Evolutionary conservation across 2,888 invertebrate species (phyloP), one percentile per base, ranked within the genome.

Genomic region (Spicauda simplicius): DNA sequence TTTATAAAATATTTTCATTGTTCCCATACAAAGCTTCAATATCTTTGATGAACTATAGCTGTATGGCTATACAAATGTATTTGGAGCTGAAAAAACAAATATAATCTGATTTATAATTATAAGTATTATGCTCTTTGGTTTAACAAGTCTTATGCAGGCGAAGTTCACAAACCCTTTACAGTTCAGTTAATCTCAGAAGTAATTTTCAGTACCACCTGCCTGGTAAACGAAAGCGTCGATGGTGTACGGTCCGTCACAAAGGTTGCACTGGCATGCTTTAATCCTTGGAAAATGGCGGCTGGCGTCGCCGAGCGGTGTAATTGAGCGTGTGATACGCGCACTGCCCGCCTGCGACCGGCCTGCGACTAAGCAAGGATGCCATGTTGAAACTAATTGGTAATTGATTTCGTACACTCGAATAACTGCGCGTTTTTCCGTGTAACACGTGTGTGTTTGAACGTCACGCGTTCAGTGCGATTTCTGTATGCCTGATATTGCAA

Each of bases 271-370:
- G 62, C 62, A 45, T 65, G 62, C 64, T 67, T 58, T 60, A 66
- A 59, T 65, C 68, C 61, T 70, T 59, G 64, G 57, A 64, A 77
- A 78, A 61, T 61, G 68, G 67, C 33, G 64, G 71, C 56, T 66
- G 64, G 67, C 68, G 67, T 71, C 60, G 68, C 66, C 50, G 67
- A 64, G 72, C 69, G 41, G 58, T 84, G 88, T 87, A 91, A 90
- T 89, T 89, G 89, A 87, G 85, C 88, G 88, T 88, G 80, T 87
- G 85, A 89, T 88, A 83, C 83, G 80, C 76, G 76, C 33, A 82
- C 79, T 84, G 82, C 75, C 83, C 87, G 84, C 80, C 85, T 86
- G 87, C 80, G 84, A 77, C 84, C 84, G 83, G 76, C 83, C 79
- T 80, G 80, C 78, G 81, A 87, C 83, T 81, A 77, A 45, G 53